Conservation (phyloP, 2,113 vertebrate genomes). For the Scophthalmus maximus region DNA sequence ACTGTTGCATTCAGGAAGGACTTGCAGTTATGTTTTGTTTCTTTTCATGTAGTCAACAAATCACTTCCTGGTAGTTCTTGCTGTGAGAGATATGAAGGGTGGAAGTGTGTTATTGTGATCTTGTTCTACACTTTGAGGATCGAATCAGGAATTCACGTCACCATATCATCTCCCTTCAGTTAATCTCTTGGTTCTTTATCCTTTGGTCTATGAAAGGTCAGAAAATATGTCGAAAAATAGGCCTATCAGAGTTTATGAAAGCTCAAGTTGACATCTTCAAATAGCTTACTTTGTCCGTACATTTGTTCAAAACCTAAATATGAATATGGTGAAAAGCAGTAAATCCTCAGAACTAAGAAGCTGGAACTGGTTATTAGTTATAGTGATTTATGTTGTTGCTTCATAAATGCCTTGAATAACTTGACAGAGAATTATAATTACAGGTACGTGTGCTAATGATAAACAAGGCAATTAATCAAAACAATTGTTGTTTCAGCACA, state of each 20-base stretch:
- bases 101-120: background rate
- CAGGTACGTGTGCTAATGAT: background rate
- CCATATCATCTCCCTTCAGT: too few species aligned
- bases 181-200: background rate
- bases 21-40: background rate
- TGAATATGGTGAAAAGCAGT: background rate
- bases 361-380: too few species aligned
- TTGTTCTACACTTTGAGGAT: background rate
- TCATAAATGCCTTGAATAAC: too few species aligned
- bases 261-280: background rate
- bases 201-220: background rate
- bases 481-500: background rate
- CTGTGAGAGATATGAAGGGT: background rate
- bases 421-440: too few species aligned
- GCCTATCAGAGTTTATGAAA: background rate
- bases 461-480: background rate
- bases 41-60: background rate
- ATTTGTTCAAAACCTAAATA: background rate
- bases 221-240: background rate
- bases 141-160: background rate
- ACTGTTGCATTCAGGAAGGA: background rate
- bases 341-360: too few species aligned
- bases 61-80: background rate
- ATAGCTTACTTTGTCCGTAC: background rate
- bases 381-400: too few species aligned